Percentiles rank a stretch among this genome's conserved stretches.
Conservation (phyloP, 2,797 vertebrate species). For the Babyrousa celebensis region DNA sequence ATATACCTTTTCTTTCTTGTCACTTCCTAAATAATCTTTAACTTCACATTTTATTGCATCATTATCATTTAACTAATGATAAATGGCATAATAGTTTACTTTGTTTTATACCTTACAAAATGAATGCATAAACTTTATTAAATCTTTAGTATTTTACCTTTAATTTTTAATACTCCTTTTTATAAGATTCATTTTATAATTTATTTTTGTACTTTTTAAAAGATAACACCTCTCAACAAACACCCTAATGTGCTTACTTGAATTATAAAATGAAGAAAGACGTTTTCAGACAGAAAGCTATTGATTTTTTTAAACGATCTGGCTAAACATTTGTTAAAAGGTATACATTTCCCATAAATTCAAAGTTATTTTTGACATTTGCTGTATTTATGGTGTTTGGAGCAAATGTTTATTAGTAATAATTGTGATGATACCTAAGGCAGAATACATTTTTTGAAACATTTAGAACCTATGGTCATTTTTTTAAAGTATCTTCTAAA, state of each 20-base stretch:
- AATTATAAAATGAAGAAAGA: conserved; percentile 20
- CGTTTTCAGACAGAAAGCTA: neutral
- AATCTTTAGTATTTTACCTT: neutral
- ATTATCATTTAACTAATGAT: neutral
- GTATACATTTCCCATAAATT: neutral
- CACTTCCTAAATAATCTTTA: neutral
- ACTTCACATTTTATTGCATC: neutral
- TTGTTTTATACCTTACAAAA: neutral
- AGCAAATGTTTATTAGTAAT: neutral
- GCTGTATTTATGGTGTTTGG: neutral
- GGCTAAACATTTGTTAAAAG: neutral
- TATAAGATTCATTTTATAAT: neutral
- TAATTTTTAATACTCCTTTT: neutral
- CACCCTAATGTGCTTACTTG: neutral
- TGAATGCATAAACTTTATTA: neutral
- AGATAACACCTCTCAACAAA: neutral
- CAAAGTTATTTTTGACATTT: neutral
- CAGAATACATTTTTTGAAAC: neutral
- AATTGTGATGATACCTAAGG: neutral
- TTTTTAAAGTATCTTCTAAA: neutral
- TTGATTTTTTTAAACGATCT: neutral
- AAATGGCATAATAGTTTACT: neutral
- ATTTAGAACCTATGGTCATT: neutral
- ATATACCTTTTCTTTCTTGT: conserved; percentile 1
- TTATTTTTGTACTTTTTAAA: conserved; percentile 21